phyloP scores from a whole-genome alignment of 2,888 invertebrate species.

The Andrena praecox region DNA sequence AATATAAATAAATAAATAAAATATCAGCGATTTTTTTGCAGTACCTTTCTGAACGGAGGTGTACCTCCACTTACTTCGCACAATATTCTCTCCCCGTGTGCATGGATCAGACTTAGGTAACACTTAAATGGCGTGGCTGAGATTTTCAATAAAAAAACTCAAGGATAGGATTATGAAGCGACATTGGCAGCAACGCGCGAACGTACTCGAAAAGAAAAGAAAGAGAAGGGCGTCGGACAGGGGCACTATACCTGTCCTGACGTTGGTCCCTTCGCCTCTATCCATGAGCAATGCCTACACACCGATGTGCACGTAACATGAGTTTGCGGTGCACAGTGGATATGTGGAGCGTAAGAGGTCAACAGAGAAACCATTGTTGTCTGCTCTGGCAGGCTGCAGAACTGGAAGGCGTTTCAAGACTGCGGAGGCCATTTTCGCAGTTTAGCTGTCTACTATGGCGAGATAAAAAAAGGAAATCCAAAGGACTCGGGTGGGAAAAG shows the following conservation, averaged over 20 bases:
- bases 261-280: conserved; percentile 60
- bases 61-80: too few relatives aligned
- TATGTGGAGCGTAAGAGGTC: conserved; percentile 78
- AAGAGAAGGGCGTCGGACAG: conserved; percentile 49
- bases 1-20: too few relatives aligned
- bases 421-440: conserved; percentile 47
- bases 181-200: conserved; percentile 23
- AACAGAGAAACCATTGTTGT: conserved; percentile 79
- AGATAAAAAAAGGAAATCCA: conserved; percentile 2
- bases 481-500: background rate
- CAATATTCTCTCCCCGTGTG: too few relatives aligned
- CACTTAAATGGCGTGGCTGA: too few relatives aligned
- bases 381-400: conserved; percentile 65
- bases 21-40: too few relatives aligned
- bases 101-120: too few relatives aligned
- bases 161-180: conserved; percentile 4
- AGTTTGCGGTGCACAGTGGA: conserved; percentile 62
- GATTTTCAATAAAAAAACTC: conserved; percentile 4
- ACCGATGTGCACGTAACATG: conserved; percentile 42
- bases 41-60: too few relatives aligned
- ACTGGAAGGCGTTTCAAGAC: conserved; percentile 61
- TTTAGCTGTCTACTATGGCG: conserved; percentile 35
- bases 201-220: conserved; percentile 41
- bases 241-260: conserved; percentile 66
- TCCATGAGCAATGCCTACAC: conserved; percentile 51